phyloP scores from a whole-genome alignment of 2,888 invertebrate genomes.

The Mimachlamys varia region DNA sequence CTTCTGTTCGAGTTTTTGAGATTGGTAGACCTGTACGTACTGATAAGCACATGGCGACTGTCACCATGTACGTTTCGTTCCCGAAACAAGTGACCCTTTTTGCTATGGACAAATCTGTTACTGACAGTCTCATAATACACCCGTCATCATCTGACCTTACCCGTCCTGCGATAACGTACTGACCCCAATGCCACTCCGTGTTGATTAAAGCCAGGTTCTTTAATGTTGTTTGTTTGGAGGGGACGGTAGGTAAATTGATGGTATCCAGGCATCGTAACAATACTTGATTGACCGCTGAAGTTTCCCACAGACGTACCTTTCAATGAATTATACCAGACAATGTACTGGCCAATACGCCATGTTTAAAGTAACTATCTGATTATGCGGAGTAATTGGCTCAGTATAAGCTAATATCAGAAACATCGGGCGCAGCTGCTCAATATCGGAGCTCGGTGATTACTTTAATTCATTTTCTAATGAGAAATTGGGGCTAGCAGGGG shows the following conservation, averaged over 20 bases:
- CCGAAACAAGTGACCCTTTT: no score
- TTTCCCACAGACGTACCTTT: not conserved
- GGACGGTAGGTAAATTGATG: not conserved
- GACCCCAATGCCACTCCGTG: no score
- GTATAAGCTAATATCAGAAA: not conserved
- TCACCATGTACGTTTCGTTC: no score
- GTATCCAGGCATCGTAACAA: not conserved
- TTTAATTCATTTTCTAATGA: constrained; percentile 7
- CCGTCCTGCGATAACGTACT: no score
- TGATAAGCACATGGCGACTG: no score
- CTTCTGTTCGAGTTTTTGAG: no score
- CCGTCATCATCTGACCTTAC: no score
- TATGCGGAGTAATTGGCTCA: not conserved
- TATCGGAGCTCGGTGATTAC: not conserved
- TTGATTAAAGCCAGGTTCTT: no score
- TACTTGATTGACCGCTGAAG: not conserved
- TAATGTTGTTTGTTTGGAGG: not conserved
- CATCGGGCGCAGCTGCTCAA: not conserved
- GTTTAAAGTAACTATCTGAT: not conserved
- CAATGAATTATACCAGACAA: not conserved
- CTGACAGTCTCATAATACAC: no score
- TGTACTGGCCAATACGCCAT: not conserved
- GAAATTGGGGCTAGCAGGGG: not conserved
- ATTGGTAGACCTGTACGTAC: no score
- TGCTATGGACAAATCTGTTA: no score